phyloP scores from a whole-genome alignment of 2,113 vertebrate species.

The Pelobates fuscus region DNA sequence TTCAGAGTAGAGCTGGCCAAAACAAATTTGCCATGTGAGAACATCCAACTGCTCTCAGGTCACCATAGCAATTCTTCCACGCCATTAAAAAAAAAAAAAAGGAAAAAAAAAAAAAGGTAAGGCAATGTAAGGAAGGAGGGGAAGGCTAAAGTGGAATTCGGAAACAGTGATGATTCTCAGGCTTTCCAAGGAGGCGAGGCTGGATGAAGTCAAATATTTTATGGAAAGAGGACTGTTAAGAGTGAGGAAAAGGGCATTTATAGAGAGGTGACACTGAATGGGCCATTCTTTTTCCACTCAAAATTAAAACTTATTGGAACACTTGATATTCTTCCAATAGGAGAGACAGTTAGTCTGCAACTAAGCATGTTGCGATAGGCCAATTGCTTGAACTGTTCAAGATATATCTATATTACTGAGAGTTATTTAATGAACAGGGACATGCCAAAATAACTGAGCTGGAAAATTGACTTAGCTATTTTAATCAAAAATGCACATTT shows the following conservation, averaged over 20 bases:
- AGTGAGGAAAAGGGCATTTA: slow-evolving; percentile 45
- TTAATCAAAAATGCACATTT: too few relatives aligned
- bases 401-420: slow-evolving; percentile 25
- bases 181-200: slow-evolving; percentile 47
- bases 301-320: slow-evolving; percentile 43
- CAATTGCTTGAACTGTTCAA: slow-evolving; percentile 30
- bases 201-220: slow-evolving; percentile 50
- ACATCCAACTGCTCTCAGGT: slow-evolving; percentile 26
- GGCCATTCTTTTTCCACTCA: slow-evolving; percentile 46
- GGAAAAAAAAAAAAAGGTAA: slow-evolving; percentile 30
- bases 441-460: too few relatives aligned
- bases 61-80: slow-evolving; percentile 39
- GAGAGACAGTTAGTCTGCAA: slow-evolving; percentile 43
- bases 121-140: slow-evolving; percentile 27
- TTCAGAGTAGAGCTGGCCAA: slow-evolving; percentile 27
- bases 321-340: slow-evolving; percentile 43
- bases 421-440: too few relatives aligned
- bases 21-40: slow-evolving; percentile 39
- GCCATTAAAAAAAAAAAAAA: slow-evolving; percentile 5
- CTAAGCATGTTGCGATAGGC: slow-evolving; percentile 34
- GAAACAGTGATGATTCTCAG: slow-evolving; percentile 46
- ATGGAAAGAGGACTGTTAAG: slow-evolving; percentile 49
- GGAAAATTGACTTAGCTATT: too few relatives aligned
- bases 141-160: slow-evolving; percentile 42
- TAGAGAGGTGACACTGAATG: slow-evolving; percentile 44